A percentile compares a stretch with the other conserved stretches of the same genome.
Conservation (phyloP, 2,113 vertebrate genomes). For the human region GRCh38 chr15:46657501-46658000, state of each 20-base stretch:
- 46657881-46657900: neutral
- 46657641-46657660: neutral
- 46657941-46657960: neutral
- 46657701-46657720: neutral
- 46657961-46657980: neutral
- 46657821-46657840: neutral
- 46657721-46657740: neutral
- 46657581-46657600: neutral
- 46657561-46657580: rapidly evolving
- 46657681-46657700: neutral
- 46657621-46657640: no score
- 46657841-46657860: neutral
- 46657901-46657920: neutral
- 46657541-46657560: neutral
- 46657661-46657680: neutral
- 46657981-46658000: neutral
- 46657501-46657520: neutral
- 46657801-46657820: neutral
- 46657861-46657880: neutral
- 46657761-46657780: neutral
- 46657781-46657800: neutral
- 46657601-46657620: neutral
- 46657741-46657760: neutral
- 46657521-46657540: neutral
- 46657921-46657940: neutral